These are phyloP conservation scores for Euplagia quadripunctaria DNA, from an alignment of 2,888 invertebrate genomes.

Conservation along the genomic window DNA sequence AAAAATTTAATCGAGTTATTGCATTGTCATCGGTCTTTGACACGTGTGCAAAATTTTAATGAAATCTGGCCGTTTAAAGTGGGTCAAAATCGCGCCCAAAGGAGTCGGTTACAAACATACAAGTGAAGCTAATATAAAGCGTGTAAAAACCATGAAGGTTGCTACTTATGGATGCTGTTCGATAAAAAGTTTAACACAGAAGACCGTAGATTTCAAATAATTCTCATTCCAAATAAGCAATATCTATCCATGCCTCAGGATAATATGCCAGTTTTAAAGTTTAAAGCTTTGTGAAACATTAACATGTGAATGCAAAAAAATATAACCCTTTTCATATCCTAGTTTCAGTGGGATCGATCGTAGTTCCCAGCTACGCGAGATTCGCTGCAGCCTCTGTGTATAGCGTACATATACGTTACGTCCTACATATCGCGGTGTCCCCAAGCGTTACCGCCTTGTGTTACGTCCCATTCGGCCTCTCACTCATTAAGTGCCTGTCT, in stretches of 20 bases:
- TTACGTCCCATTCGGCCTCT: slow-evolving; percentile 9
- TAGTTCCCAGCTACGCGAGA: slow-evolving; percentile 15
- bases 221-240: neutral
- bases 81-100: too few relatives aligned
- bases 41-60: too few relatives aligned
- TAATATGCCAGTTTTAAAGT: too few relatives aligned
- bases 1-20: too few relatives aligned
- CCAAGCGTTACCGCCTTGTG: slow-evolving; percentile 11
- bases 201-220: neutral
- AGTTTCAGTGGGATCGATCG: slow-evolving; percentile 20
- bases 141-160: neutral
- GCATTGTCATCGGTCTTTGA: too few relatives aligned
- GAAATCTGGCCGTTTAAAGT: too few relatives aligned
- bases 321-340: slow-evolving; percentile 2
- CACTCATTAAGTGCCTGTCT: slow-evolving; percentile 2
- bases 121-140: too few relatives aligned
- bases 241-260: neutral
- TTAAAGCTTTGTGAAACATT: neutral
- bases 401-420: slow-evolving; percentile 17
- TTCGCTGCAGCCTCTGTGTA: slow-evolving; percentile 13
- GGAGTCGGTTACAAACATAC: too few relatives aligned
- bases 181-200: neutral
- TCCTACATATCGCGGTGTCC: slow-evolving; percentile 18
- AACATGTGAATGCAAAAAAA: neutral
- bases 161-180: neutral